A percentile compares a stretch with the other conserved stretches of the same genome.
These are phyloP conservation scores for Electrophaes corylata DNA, from an alignment of 2,888 invertebrate species.

Conservation along the genomic window DNA sequence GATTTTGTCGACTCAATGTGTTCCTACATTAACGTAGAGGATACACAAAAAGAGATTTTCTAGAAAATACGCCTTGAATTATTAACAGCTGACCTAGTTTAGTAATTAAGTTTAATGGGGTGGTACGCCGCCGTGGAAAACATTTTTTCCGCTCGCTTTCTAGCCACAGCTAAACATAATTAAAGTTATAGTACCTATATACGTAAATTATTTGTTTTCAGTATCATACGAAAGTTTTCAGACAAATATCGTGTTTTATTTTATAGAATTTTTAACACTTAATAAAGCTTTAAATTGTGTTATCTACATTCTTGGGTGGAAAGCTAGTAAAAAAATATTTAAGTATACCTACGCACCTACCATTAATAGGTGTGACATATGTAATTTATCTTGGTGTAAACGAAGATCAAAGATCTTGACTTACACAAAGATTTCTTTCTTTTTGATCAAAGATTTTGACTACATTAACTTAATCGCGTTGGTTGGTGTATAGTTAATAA, in stretches of 20 bases:
- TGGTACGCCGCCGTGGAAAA: conserved; percentile 36
- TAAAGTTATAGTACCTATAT: not conserved
- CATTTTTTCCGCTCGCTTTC: conserved; percentile 32
- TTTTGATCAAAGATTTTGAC: too few species aligned
- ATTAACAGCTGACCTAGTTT: conserved; percentile 42
- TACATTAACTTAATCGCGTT: too few species aligned
- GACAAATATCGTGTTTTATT: too few species aligned
- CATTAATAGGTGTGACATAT: too few species aligned
- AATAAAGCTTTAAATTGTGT: too few species aligned
- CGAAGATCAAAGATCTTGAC: conserved; percentile 26
- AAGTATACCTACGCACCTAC: too few species aligned
- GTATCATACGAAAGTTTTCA: conserved; percentile 13
- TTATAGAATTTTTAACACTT: too few species aligned
- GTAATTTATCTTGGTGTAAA: conserved; percentile 17
- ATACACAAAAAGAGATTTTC: conserved; percentile 32
- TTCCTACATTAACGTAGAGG: conserved; percentile 28
- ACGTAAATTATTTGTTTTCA: conserved; percentile 16
- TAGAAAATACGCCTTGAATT: conserved; percentile 40
- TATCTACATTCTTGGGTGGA: too few species aligned
- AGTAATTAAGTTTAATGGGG: conserved; percentile 43
- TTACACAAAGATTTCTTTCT: too few species aligned
- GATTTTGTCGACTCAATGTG: too few species aligned
- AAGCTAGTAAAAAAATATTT: too few species aligned
- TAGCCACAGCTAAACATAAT: conserved; percentile 20
- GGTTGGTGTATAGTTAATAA: conserved; percentile 31